Evolutionary conservation across 2,113 vertebrate species (phyloP).

Genomic region (Symphodus melops): DNA sequence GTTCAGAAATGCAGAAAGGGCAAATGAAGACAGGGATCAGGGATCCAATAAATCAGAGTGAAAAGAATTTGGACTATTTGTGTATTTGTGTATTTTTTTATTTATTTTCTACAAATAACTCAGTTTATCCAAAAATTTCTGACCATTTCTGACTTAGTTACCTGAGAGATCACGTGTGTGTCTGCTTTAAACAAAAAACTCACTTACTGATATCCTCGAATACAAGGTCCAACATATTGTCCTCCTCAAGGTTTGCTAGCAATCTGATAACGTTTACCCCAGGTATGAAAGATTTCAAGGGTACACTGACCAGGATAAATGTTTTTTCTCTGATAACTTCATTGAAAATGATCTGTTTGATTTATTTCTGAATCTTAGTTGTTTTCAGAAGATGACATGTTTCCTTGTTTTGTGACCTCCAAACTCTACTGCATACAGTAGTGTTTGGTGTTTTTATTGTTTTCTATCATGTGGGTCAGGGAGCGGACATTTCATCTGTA

Average conservation of each 20-base stretch:
- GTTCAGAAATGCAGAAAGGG: no score
- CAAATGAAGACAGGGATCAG: no score
- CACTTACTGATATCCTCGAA: no score
- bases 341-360: constrained; percentile 21
- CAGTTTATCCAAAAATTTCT: no score
- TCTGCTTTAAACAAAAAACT: not conserved
- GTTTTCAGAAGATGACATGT: constrained; percentile 7
- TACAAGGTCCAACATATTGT: constrained; percentile 82
- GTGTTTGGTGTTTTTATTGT: constrained; percentile 36
- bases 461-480: constrained; percentile 36
- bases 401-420: constrained; percentile 40
- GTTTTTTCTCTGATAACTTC: not conserved
- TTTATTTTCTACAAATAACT: no score
- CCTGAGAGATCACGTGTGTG: no score
- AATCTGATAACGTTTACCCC: constrained; percentile 86
- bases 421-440: constrained; percentile 5
- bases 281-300: constrained; percentile 62
- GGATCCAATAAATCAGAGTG: no score
- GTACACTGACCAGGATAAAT: not conserved
- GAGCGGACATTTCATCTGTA: constrained; percentile 45
- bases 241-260: constrained; percentile 85
- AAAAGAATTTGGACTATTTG: no score
- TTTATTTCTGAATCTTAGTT: constrained; percentile 22
- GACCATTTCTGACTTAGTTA: no score
- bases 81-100: no score